Percentiles rank a stretch among this genome's conserved stretches.
These are phyloP conservation scores for Entelurus aequoreus DNA, from an alignment of 2,113 vertebrate species.

Conservation along the genomic window DNA sequence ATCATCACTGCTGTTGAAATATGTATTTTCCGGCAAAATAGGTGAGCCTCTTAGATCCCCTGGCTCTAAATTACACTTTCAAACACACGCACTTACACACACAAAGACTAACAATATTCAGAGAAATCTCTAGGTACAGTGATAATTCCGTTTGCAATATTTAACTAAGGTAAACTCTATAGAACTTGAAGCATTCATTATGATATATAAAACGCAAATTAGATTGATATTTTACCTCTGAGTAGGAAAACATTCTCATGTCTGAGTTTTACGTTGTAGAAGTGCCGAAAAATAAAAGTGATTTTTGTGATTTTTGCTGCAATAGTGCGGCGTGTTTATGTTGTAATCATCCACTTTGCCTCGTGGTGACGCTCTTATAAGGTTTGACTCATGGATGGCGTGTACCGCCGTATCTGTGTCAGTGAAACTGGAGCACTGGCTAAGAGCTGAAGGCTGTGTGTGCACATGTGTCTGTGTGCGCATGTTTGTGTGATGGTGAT, in stretches of 20 bases:
- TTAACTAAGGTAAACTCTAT: no score
- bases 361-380: constrained; percentile 47
- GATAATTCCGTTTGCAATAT: no score
- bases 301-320: background rate
- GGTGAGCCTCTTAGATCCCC: background rate
- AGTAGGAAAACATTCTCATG: no score
- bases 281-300: background rate
- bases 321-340: background rate
- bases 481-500: constrained; percentile 5
- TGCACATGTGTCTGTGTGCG: constrained; percentile 25
- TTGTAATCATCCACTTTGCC: constrained; percentile 33
- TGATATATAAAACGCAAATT: no score
- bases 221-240: no score
- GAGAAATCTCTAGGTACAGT: no score
- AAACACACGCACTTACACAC: background rate
- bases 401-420: constrained; percentile 49
- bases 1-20: no score
- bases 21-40: no score
- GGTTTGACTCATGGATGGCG: constrained; percentile 32
- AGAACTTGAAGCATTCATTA: no score
- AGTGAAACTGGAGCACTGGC: constrained; percentile 52
- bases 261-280: background rate
- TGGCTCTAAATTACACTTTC: background rate
- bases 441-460: constrained; percentile 31
- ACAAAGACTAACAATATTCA: background rate